A percentile compares a stretch with the other conserved stretches of the same genome.
Conservation (phyloP, 1,140 invertebrate genomes). For the Pantala flavescens region DNA sequence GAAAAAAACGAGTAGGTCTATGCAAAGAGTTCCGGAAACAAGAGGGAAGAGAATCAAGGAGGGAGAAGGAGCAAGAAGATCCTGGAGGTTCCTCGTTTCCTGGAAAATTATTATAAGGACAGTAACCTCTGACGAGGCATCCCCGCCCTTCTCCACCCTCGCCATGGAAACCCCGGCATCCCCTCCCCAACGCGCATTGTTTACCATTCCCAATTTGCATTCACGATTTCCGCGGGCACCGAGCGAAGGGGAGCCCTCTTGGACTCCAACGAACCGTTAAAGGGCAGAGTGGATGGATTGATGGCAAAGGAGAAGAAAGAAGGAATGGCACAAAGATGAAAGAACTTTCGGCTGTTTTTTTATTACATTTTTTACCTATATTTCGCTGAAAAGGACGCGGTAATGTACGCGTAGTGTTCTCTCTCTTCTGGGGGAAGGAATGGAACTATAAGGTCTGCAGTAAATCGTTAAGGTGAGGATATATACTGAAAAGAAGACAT, state of each 20-base stretch:
- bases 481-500: no score
- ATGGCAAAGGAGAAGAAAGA: background rate
- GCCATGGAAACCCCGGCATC: background rate
- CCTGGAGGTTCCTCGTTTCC: background rate
- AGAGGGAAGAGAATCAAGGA: background rate
- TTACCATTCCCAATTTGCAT: background rate
- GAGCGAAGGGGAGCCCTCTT: background rate
- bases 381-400: no score
- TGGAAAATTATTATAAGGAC: slow-evolving; percentile 3
- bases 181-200: background rate
- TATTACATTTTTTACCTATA: no score
- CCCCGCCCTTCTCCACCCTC: background rate
- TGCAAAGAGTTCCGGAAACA: background rate
- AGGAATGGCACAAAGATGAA: no score
- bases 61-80: background rate
- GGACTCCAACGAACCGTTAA: background rate
- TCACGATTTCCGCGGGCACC: background rate
- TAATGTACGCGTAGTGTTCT: no score
- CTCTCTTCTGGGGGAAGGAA: no score
- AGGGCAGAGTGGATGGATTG: background rate
- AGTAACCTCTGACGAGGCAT: background rate
- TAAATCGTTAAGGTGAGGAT: no score
- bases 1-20: no score
- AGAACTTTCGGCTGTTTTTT: no score
- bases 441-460: no score